These are phyloP conservation scores for Hyperoplus lanceolatus DNA, from an alignment of 2,797 vertebrate genomes.

Conservation along the genomic window DNA sequence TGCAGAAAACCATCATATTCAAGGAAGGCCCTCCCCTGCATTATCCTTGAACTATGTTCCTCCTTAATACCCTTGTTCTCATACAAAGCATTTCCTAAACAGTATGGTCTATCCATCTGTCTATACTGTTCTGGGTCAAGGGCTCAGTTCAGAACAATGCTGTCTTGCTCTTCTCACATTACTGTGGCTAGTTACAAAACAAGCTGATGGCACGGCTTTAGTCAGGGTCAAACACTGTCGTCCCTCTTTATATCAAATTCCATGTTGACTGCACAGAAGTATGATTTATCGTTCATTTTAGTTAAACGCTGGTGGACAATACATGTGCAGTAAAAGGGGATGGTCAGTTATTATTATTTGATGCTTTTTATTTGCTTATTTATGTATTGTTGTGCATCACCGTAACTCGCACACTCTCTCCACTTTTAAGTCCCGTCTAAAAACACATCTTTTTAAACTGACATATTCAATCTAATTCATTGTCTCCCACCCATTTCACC, in stretches of 20 bases:
- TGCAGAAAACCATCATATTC: not conserved
- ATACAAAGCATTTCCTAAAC: constrained; percentile 42
- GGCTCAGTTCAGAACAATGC: constrained; percentile 78
- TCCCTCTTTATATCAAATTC: constrained; percentile 74
- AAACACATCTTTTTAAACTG: too few relatives aligned
- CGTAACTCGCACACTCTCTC: not conserved
- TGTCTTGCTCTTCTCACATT: constrained; percentile 80
- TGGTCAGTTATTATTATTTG: constrained; percentile 28
- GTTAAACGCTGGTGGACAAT: constrained; percentile 28
- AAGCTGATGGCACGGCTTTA: constrained; percentile 80
- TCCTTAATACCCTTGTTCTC: constrained; percentile 42
- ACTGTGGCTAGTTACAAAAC: constrained; percentile 78
- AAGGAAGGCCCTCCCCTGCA: not conserved
- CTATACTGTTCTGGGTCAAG: constrained; percentile 73
- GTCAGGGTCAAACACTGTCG: constrained; percentile 73
- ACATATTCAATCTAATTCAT: too few relatives aligned
- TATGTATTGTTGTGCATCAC: not conserved
- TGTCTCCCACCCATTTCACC: too few relatives aligned
- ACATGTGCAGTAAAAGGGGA: constrained; percentile 16
- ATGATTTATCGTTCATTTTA: constrained; percentile 57
- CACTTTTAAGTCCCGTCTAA: too few relatives aligned
- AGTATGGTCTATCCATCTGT: constrained; percentile 52
- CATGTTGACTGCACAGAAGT: constrained; percentile 69
- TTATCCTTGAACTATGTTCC: constrained; percentile 4
- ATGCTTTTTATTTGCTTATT: constrained; percentile 6